Evolutionary conservation across 1,140 invertebrate genomes (phyloP).

Genomic region (Calliphora vicina): DNA sequence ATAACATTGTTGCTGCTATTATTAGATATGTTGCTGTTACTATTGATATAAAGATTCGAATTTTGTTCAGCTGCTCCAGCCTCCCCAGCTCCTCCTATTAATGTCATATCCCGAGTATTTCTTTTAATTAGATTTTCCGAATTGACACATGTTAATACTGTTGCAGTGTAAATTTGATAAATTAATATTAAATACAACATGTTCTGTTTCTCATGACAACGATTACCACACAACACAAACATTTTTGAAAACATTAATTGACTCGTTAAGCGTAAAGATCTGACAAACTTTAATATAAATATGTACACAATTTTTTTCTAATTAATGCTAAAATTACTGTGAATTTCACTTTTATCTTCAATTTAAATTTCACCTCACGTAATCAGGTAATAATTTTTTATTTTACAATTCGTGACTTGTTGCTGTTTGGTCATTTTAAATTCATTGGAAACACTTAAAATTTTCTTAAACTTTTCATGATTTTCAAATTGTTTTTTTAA

Average conservation of each 20-base stretch:
- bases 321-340: too few relatives aligned
- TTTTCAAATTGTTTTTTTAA: too few relatives aligned
- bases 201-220: neutral
- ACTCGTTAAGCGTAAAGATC: neutral
- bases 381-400: neutral
- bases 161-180: neutral
- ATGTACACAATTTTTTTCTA: too few relatives aligned
- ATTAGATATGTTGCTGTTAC: neutral
- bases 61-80: neutral
- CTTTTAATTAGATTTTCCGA: neutral
- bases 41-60: neutral
- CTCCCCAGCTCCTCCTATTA: neutral
- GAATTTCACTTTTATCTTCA: neutral
- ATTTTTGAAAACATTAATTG: neutral
- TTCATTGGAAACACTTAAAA: too few relatives aligned
- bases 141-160: neutral
- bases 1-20: conserved; percentile 15
- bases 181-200: neutral
- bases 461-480: too few relatives aligned
- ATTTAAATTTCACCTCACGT: neutral
- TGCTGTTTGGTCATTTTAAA: neutral
- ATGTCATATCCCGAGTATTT: neutral
- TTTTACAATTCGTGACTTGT: neutral
- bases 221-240: neutral
- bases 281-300: neutral